Evolutionary conservation across 2,888 invertebrate species (phyloP), one percentile per base, ranked within the genome.

Genomic region (Cataglyphis cursor): DNA sequence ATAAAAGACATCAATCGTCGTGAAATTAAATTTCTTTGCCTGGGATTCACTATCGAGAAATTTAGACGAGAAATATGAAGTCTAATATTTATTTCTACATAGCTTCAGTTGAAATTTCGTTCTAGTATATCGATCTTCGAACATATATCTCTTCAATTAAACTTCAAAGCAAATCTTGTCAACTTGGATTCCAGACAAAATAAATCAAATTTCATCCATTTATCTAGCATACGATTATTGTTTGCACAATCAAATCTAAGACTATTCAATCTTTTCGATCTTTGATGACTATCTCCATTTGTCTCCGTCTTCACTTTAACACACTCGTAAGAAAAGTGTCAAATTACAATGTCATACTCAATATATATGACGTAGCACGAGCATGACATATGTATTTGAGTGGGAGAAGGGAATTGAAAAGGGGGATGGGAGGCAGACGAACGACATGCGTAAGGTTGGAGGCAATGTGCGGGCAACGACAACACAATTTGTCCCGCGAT

Each of bases 1-100:
- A 68, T 59, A 51, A 68, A 59, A 59, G 35, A 70, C 59, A 76
- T 41, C 41, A 80, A 72, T 80, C 72, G 72, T 24, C 24, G 59
- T 72, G 35, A 80, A 61, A 80, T 72, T 35, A 70, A 80, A 80
- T 72, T 80, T 72, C 21, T 44, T 24, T 59, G 18, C 18, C 28
- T 24, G 57, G 41, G 41, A 76, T 41, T 78, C 59, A 61, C 18
- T 31, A 31, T 21, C 35, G 12, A 38, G 31, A 57, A 44, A 9
- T 80, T 35, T 61, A 44, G 1, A 18, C 59, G 48, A 24, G 15
- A 44, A 35, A 35, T 21, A 41, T n/a, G 21, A 48, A 31, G 12
- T 35, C 6, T 10, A 70, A 41, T n/a, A n/a, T 41, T 35, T 48
- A 48, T 72, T 61, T 48, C 15, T 41, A 75, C 8, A 21, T 35